phyloP scores from a whole-genome alignment of 2,113 vertebrate species.

The Pseudois nayaur region DNA sequence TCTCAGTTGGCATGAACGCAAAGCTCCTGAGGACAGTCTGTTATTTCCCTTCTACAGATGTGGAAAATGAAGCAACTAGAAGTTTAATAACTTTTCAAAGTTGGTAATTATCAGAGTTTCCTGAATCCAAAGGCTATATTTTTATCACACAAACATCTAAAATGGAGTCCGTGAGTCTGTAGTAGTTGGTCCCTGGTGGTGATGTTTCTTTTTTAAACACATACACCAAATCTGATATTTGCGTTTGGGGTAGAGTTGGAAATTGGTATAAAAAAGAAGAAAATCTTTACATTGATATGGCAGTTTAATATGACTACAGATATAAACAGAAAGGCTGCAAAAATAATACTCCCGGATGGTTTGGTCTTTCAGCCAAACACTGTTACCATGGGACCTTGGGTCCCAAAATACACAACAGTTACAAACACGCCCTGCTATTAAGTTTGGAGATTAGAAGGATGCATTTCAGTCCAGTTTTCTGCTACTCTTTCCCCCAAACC shows the following conservation, averaged over 20 bases:
- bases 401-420: slow-evolving; percentile 2
- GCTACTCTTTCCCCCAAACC: neutral
- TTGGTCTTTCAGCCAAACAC: neutral
- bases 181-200: neutral
- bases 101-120: neutral
- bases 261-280: neutral
- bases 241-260: neutral
- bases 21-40: neutral
- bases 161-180: neutral
- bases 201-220: neutral
- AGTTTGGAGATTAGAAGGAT: slow-evolving; percentile 11
- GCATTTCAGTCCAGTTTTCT: neutral
- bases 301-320: neutral
- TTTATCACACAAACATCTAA: neutral
- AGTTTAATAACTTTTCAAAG: neutral
- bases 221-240: neutral
- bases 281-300: neutral
- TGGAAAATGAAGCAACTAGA: neutral
- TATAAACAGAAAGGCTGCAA: neutral
- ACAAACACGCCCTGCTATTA: neutral
- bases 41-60: neutral
- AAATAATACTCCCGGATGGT: neutral
- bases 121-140: neutral
- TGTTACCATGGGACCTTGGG: neutral
- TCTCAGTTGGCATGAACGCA: neutral